phyloP scores from a whole-genome alignment of 2,113 vertebrate species.

The Brachyhypopomus occidentalis region DNA sequence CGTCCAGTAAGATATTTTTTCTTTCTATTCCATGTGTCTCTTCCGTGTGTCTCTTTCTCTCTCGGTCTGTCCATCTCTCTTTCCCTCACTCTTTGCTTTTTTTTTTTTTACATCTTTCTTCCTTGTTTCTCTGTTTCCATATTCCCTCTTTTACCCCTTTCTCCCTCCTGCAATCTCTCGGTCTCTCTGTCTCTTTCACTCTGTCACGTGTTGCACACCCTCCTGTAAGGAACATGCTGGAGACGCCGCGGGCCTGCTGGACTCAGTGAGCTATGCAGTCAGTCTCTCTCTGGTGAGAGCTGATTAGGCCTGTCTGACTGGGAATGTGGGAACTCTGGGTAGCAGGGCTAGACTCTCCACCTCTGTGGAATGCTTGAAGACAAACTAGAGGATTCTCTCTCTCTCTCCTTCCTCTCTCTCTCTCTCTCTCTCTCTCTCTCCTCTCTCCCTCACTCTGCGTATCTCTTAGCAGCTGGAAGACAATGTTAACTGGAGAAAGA shows the following conservation, averaged over 20 bases:
- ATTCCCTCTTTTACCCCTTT: conserved; percentile 14
- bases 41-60: neutral
- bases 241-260: conserved; percentile 11
- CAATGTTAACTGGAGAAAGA: neutral
- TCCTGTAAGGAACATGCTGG: conserved; percentile 17
- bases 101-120: neutral
- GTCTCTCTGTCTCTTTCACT: conserved; percentile 12
- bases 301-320: conserved; percentile 50
- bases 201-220: conserved; percentile 24
- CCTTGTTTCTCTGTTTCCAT: neutral
- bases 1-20: conserved; percentile 83
- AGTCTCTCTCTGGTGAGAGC: conserved; percentile 43
- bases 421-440: neutral
- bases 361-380: conserved; percentile 11
- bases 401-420: neutral
- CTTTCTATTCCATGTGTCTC: neutral
- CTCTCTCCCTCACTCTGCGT: conserved; percentile 18
- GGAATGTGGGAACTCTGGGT: conserved; percentile 28
- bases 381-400: conserved; percentile 13
- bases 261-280: conserved; percentile 47
- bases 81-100: neutral
- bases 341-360: conserved; percentile 37
- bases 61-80: conserved; percentile 12
- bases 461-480: neutral
- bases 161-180: conserved; percentile 20